Percentiles rank a stretch among this genome's conserved stretches.
Conservation (phyloP, 2,113 vertebrate genomes). For the Centropus unirufus region DNA sequence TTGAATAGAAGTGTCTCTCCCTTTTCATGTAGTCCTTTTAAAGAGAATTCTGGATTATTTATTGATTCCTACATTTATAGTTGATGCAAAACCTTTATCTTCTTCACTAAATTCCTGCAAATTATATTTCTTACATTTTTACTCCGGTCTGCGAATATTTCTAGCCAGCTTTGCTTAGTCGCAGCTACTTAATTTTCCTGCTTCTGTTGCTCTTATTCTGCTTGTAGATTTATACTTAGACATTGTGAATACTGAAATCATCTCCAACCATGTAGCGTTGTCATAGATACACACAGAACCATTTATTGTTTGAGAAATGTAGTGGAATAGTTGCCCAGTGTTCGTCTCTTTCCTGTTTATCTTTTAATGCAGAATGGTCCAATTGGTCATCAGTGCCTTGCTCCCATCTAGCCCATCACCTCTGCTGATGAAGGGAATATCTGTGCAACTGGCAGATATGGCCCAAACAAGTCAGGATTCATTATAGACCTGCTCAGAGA, state of each 20-base stretch:
- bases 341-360: conserved; percentile 47
- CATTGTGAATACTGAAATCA: not conserved
- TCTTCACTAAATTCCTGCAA: not conserved
- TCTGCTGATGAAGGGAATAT: not conserved
- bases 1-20: not conserved
- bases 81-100: not conserved
- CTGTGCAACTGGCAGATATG: not conserved
- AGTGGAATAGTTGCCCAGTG: conserved; percentile 13
- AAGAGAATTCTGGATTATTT: not conserved
- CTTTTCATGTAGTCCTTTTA: not conserved
- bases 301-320: not conserved
- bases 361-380: not conserved
- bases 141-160: not conserved
- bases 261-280: not conserved
- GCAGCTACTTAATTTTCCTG: not conserved
- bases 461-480: not conserved
- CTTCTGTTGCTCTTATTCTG: not conserved
- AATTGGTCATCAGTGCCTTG: rapidly evolving
- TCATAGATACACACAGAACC: conserved; percentile 53
- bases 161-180: not conserved
- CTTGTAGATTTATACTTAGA: not conserved
- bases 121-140: not conserved
- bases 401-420: not conserved
- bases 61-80: not conserved
- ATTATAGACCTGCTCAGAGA: not conserved